These are phyloP conservation scores for Willowsia nigromaculata DNA, from an alignment of 2,888 invertebrate genomes.

Conservation along the genomic window DNA sequence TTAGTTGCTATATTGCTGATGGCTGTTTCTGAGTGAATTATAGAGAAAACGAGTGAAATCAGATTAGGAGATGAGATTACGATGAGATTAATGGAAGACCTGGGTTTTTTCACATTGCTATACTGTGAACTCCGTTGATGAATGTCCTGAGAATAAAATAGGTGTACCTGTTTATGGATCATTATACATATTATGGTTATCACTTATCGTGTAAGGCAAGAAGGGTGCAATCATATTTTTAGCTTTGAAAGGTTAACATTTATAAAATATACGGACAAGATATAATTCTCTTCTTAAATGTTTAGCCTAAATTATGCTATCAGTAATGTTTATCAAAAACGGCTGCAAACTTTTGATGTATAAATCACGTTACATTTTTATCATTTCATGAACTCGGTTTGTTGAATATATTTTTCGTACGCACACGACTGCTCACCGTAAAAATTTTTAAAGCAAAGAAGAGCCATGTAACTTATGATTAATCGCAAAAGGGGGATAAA, in stretches of 20 bases:
- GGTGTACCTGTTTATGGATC: conserved; percentile 35
- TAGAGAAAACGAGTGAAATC: neutral
- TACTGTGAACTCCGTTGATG: conserved; percentile 25
- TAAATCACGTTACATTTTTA: conserved; percentile 58
- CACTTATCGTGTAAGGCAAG: neutral
- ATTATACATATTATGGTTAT: neutral
- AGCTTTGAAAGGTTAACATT: conserved; percentile 26
- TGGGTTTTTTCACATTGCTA: conserved; percentile 11
- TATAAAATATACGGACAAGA: conserved; percentile 41
- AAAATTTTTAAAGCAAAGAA: neutral
- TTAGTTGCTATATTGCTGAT: neutral
- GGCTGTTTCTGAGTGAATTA: neutral
- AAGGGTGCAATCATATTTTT: neutral
- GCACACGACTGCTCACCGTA: neutral
- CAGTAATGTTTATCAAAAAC: conserved; percentile 25
- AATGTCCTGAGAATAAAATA: conserved; percentile 55
- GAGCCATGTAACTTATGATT: neutral
- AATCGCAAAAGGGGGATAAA: neutral
- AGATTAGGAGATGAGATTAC: conserved; percentile 2
- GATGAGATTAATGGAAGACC: conserved; percentile 32
- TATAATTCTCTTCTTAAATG: conserved; percentile 39
- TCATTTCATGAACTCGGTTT: conserved; percentile 16
- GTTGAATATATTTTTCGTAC: neutral
- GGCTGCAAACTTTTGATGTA: conserved; percentile 22
- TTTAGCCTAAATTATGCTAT: conserved; percentile 53